Percentiles rank a stretch among this genome's conserved stretches.
Evolutionary conservation across 2,113 vertebrate genomes (phyloP).

Genomic region (Zapus hudsonius): DNA sequence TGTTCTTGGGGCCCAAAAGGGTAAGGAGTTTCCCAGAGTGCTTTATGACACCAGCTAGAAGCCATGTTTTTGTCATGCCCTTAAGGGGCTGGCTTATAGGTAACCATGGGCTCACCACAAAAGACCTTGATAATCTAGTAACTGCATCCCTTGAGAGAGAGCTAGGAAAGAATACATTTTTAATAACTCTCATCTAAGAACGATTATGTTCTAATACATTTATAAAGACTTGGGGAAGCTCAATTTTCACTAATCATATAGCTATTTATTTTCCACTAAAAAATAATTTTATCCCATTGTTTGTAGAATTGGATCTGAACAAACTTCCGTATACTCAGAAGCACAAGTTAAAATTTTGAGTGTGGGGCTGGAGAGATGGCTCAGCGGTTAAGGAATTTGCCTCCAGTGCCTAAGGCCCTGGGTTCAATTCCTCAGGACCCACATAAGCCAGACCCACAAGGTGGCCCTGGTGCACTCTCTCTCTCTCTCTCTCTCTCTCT

Average conservation of each 20-base stretch:
- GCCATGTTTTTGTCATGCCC: not conserved
- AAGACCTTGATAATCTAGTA: not conserved
- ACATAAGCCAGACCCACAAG: no score
- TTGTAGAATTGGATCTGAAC: conserved; percentile 26
- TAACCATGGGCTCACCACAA: not conserved
- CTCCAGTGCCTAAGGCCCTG: no score
- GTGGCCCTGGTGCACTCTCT: no score
- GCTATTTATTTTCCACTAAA: not conserved
- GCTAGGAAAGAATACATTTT: not conserved
- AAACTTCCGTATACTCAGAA: not conserved
- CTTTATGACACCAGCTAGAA: conserved; percentile 5
- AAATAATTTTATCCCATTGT: not conserved
- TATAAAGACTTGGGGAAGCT: conserved; percentile 21
- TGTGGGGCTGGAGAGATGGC: no score
- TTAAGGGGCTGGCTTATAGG: not conserved
- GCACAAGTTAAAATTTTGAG: no score
- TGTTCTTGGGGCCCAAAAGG: not conserved
- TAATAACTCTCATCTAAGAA: not conserved
- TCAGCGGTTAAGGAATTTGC: no score
- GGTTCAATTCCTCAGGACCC: no score
- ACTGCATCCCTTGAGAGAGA: not conserved
- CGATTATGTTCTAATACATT: not conserved
- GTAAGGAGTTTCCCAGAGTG: not conserved
- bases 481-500: no score
- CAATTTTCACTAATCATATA: not conserved